A percentile compares a stretch with the other conserved stretches of the same genome.
phyloP scores from a whole-genome alignment of 2,888 invertebrate genomes.

The Hemistola chrysoprasaria region DNA sequence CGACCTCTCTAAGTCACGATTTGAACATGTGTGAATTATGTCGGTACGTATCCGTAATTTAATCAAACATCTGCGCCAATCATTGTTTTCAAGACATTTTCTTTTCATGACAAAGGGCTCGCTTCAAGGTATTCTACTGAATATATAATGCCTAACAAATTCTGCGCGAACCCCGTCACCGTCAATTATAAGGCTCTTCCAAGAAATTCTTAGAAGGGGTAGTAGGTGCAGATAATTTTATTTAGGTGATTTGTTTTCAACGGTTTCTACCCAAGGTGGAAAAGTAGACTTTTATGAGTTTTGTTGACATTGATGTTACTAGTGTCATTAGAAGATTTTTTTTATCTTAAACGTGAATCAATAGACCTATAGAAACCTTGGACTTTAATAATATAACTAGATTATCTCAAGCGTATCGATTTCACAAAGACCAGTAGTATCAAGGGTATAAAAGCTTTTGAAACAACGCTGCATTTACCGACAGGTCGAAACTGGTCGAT shows the following conservation, averaged over 20 bases:
- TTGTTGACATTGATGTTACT: no score
- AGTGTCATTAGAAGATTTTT: no score
- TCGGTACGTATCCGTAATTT: slow-evolving; percentile 28
- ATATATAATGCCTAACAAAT: slow-evolving; percentile 39
- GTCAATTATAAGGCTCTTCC: slow-evolving; percentile 33
- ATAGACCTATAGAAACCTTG: slow-evolving; percentile 30
- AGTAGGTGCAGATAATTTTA: slow-evolving; percentile 32
- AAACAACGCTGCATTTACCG: slow-evolving; percentile 12
- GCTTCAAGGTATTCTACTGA: slow-evolving; percentile 28
- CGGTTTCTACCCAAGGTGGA: slow-evolving; percentile 16
- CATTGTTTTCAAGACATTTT: slow-evolving; percentile 41
- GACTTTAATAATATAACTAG: slow-evolving; percentile 34
- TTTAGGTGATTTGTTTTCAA: slow-evolving; percentile 32
- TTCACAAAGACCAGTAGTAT: slow-evolving; percentile 12
- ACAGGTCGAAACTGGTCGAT: slow-evolving; percentile 20
- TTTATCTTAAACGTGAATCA: no score
- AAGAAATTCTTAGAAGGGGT: slow-evolving; percentile 27
- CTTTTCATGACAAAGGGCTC: slow-evolving; percentile 26
- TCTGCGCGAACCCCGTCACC: slow-evolving; percentile 36
- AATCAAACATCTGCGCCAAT: slow-evolving; percentile 35
- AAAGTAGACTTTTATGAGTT: no score
- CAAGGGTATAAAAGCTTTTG: slow-evolving; percentile 3
- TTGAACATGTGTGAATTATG: slow-evolving; percentile 20
- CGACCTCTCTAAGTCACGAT: slow-evolving; percentile 11
- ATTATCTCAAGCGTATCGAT: slow-evolving; percentile 19